Evolutionary conservation across 2,888 invertebrate species (phyloP).

Genomic region (Melieria picta): DNA sequence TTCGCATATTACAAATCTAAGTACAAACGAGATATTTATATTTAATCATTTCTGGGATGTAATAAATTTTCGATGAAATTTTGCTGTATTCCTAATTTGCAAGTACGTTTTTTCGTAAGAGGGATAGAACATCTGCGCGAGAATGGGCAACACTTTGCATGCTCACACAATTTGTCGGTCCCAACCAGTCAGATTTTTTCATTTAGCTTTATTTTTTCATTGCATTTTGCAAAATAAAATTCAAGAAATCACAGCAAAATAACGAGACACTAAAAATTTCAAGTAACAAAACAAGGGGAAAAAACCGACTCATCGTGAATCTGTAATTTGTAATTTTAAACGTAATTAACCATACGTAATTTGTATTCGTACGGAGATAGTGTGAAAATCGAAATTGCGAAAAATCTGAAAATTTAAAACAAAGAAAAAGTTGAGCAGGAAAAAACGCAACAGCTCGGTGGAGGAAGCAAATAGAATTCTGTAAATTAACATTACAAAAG

Average conservation of each 20-base stretch:
- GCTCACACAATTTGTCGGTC: too few relatives aligned
- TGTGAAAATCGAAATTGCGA: conserved; percentile 10
- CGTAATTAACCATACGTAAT: conserved; percentile 9
- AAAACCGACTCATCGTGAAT: conserved; percentile 14
- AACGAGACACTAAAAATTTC: conserved; percentile 27
- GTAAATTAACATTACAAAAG: not conserved
- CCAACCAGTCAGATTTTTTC: conserved; percentile 70
- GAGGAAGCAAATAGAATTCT: not conserved
- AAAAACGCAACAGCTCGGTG: conserved; percentile 1
- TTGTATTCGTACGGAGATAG: conserved; percentile 21
- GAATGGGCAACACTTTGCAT: too few relatives aligned
- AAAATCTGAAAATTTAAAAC: conserved; percentile 6
- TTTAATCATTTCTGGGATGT: too few relatives aligned
- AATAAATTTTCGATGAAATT: too few relatives aligned
- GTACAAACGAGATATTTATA: too few relatives aligned
- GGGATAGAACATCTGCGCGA: too few relatives aligned
- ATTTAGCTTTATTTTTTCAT: conserved; percentile 43
- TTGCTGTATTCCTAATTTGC: too few relatives aligned
- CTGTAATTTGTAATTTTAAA: conserved; percentile 12
- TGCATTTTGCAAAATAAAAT: conserved; percentile 36
- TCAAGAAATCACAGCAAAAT: conserved; percentile 22
- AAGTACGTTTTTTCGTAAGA: too few relatives aligned
- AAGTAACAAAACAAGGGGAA: conserved; percentile 27
- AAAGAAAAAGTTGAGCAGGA: conserved; percentile 1
- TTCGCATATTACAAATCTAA: too few relatives aligned